These are phyloP conservation scores for Centropyge bicolor DNA, from an alignment of 2,797 vertebrate species.

Conservation along the genomic window DNA sequence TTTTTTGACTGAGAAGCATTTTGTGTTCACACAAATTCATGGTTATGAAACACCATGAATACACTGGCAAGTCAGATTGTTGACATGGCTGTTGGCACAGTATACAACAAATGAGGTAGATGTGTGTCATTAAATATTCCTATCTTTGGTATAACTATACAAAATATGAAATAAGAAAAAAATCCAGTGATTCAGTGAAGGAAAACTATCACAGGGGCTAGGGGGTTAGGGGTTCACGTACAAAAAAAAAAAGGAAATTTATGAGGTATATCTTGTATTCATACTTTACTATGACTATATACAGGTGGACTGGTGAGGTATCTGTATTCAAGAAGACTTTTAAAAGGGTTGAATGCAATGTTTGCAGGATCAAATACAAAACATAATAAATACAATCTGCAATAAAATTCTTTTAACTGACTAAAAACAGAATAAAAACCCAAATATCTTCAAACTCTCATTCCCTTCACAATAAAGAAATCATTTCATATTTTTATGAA, in stretches of 20 bases:
- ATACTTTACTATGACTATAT: conserved; percentile 79
- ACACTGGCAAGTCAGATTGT: conserved; percentile 70
- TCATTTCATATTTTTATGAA: conserved; percentile 49
- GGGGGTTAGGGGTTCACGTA: too few relatives aligned
- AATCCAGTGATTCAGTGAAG: conserved; percentile 81
- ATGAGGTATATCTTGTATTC: conserved; percentile 85
- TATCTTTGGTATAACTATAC: conserved; percentile 87
- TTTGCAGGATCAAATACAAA: conserved; percentile 62
- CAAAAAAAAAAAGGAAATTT: conserved; percentile 79
- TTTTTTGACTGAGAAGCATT: conserved; percentile 41
- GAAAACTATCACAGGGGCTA: conserved; percentile 81
- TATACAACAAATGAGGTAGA: conserved; percentile 89
- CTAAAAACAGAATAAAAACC: conserved; percentile 51
- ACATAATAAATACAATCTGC: conserved; percentile 79
- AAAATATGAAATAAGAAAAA: conserved; percentile 73
- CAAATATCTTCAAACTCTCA: conserved; percentile 54
- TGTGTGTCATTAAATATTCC: conserved; percentile 83
- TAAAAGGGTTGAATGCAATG: conserved; percentile 51
- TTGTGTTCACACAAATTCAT: conserved; percentile 64
- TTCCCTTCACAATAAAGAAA: conserved; percentile 66
- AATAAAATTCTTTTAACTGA: conserved; percentile 72
- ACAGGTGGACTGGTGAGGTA: conserved; percentile 75
- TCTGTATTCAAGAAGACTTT: conserved; percentile 68
- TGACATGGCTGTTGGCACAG: conserved; percentile 82
- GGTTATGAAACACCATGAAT: conserved; percentile 64